Base-by-base conservation (phyloP, 2,113 vertebrate species). In the Psilopsiagon aurifrons region DNA sequence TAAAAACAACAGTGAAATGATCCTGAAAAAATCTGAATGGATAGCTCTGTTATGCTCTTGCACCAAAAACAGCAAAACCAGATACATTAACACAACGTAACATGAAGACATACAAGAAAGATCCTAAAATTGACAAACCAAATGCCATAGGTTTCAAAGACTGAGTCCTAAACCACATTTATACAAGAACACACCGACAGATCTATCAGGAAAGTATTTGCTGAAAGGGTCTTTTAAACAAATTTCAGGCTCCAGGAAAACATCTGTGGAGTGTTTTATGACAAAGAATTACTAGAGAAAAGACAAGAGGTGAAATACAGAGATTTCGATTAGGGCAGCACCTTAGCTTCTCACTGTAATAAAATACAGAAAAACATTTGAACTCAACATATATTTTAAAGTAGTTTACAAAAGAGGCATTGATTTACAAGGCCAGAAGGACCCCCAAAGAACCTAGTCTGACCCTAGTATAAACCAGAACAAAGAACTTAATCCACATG, bases 211-310 rank as follows among this genome's bases (percentile, higher is more conserved):
- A 44, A 94, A 94, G 11, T 76, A 94, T 87, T 85, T 92, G 84
- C 77, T 92, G 81, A 85, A 94, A 91, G 47, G 0, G 7, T 47
- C 83, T 95, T 89, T 89, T 52, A 91, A 95, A 79, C 66, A 87
- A 89, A 85, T 89, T 91, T 87, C 52, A 95, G 79, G 89, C 86
- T 95, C 27, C 66, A 60, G 78, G 81, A 82, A 96, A 95, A 89
- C 39, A 89, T 91, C 62, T 46, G 44, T 62, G 89, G 89, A 95
- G 91, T 87, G 83, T 73, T 82, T 81, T 82, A 73, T 17, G 83
- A 73, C 87, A 92, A 89, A 75, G 20, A 78, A 78, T 52, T 33
- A 59, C 68, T 51, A 75, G 69, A 55, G 28, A 92, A 87, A 93
- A 87, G 83, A 49, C 33, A 13, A 13, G n/a, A 43, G 86, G 33